Evolutionary conservation across 2,888 invertebrate genomes (phyloP).

Genomic region (Aphodius sticticus): DNA sequence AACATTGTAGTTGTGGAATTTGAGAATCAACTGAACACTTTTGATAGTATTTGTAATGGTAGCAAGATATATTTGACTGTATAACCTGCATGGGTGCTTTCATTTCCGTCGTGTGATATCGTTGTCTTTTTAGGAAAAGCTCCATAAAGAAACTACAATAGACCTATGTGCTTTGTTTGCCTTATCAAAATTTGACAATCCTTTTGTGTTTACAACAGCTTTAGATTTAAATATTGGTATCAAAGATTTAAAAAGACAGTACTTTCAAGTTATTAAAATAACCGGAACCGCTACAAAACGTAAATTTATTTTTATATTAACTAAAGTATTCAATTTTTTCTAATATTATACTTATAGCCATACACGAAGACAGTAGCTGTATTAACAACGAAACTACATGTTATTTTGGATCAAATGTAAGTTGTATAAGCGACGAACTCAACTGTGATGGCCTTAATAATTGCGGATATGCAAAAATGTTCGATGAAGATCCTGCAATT

Average conservation of each 20-base stretch:
- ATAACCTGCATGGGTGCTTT: background rate
- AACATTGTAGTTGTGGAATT: conserved; percentile 39
- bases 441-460: conserved; percentile 45
- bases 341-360: conserved; percentile 33
- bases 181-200: conserved; percentile 28
- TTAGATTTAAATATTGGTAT: conserved; percentile 27
- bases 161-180: conserved; percentile 30
- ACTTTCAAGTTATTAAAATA: conserved; percentile 37
- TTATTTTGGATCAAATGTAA: conserved; percentile 31
- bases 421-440: conserved; percentile 42
- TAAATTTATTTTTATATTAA: conserved; percentile 22
- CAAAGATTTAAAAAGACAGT: conserved; percentile 13
- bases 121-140: conserved; percentile 29
- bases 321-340: background rate
- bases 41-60: conserved; percentile 32
- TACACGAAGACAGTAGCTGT: conserved; percentile 32
- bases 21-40: conserved; percentile 30
- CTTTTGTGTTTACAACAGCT: conserved; percentile 31
- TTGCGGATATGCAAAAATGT: conserved; percentile 38
- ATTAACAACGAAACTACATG: conserved; percentile 39
- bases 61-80: conserved; percentile 31
- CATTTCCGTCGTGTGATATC: background rate
- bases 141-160: conserved; percentile 25
- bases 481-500: conserved; percentile 43
- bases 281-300: conserved; percentile 42